Conservation (phyloP, 2,113 vertebrate genomes). For the Bucco capensis region DNA sequence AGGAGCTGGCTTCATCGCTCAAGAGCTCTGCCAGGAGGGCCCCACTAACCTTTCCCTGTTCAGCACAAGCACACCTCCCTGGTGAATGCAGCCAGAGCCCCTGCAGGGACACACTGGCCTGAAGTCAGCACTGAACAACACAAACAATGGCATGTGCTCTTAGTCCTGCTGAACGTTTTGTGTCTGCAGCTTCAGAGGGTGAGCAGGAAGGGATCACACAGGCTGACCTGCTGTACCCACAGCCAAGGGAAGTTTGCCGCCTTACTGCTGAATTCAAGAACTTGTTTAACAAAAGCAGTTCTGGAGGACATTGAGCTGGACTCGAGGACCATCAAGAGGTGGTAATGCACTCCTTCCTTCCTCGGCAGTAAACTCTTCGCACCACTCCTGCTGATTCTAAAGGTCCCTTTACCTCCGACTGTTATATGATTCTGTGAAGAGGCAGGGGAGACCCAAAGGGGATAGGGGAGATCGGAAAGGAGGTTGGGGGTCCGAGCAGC, state of each 20-base stretch:
- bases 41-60: not conserved
- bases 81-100: not conserved
- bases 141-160: not conserved
- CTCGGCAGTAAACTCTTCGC: not conserved
- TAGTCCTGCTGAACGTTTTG: not conserved
- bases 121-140: not conserved
- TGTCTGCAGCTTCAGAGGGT: not conserved
- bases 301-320: not conserved
- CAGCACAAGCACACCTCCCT: not conserved
- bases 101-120: fast-evolving
- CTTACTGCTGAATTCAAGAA: not conserved
- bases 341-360: not conserved
- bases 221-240: not conserved
- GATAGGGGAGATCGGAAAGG: too few species aligned
- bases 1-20: not conserved
- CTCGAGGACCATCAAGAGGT: not conserved
- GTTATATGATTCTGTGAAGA: not conserved
- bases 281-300: not conserved
- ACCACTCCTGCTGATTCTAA: not conserved
- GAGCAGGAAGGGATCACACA: not conserved
- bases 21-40: not conserved
- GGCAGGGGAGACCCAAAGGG: too few species aligned
- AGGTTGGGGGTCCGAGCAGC: too few species aligned
- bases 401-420: not conserved
- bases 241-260: not conserved